Base-by-base conservation (phyloP, 2,888 invertebrate species). In the Troilus luridus region DNA sequence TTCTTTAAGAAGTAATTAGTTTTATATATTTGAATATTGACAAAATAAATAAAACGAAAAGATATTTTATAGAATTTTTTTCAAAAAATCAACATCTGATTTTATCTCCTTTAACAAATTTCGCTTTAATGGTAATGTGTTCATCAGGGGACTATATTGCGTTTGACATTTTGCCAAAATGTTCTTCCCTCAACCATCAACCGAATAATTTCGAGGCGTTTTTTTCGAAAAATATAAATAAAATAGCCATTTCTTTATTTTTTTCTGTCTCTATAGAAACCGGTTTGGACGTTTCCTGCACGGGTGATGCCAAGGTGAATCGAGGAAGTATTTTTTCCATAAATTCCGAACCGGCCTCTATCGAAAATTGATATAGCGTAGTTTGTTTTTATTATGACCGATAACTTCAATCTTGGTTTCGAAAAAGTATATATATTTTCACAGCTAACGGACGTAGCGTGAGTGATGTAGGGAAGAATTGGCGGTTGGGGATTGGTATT, bases 361-460 rank as follows among this genome's bases (percentile, higher is more conserved):
- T 77, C 72, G 72, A 41, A 77, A 77, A 77, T 77, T 77, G 41
- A 77, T 77, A 77, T 17, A 41, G 27, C 72, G 41, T 19, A 77
- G 41, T 27, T 77, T 77, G 3, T 14, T 77, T 41, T 77, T 41
- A 8, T 41, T 41, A 8, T n/a, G 10, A 0, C 24, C 24, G 2
- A 17, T 77, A 77, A 41, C 17, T 14, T 17, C 17, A 17, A 24
- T 17, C 17, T 77, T 77, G 41, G 41, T 77, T 77, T 27, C 17
- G 0, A 17, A 7, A 77, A 77, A 77, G 27, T 41, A 27, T 77
- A 41, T 77, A 41, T 7, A 17, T 77, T 41, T 67, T 77, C 21
- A 27, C 72, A 41, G 8, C 72, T 77, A 19, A 12, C 72, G 41
- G 72, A 7, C 17, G 2, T 27, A 41, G 27, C 5, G 0, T 67